Evolutionary conservation across 2,888 invertebrate genomes (phyloP), one percentile per base, ranked within the genome.

Genomic region (Conistra vaccinii): DNA sequence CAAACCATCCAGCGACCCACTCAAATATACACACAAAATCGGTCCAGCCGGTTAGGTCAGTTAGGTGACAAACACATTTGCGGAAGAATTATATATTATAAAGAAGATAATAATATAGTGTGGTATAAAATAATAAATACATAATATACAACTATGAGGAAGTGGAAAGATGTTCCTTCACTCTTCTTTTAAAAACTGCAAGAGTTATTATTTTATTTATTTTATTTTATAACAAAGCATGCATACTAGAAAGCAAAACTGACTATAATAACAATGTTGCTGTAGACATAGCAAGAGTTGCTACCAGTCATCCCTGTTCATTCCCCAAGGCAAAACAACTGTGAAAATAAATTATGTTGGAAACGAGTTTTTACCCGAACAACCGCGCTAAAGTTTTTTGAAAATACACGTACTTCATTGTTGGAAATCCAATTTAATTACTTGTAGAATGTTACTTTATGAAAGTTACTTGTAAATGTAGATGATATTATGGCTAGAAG

Each of bases 331-430:
- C 48, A 66, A 60, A 66, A 66, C 60, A 66, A 78, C n/a, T 61
- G 55, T 65, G 72, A 48, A 72, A 65, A 66, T 72, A 79, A 75
- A 80, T 80, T 53, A 69, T 62, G 60, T 79, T 80, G 57, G 1
- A 39, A 53, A 61, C 29, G 48, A 78, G 62, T 65, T 66, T 71
- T 78, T 78, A 60, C 29, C n/a, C 35, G 35, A 67, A 45, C 75
- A 57, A 75, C 29, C 7, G 3, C 39, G 48, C 14, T 48, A 57
- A 74, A 74, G 66, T 74, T 75, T 75, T 75, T 57, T 29, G 29
- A 74, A 75, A 74, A 29, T 48, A 66, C 66, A 74, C 45, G 45
- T n/a, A 57, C n/a, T 57, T 48, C 5, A 39, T 7, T 48, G 76
- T 57, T 48, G 29, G 29, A 7, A 48, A 57, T n/a, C 65, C 45